phyloP scores from a whole-genome alignment of 1,140 invertebrate species.

The Bombus huntii region DNA sequence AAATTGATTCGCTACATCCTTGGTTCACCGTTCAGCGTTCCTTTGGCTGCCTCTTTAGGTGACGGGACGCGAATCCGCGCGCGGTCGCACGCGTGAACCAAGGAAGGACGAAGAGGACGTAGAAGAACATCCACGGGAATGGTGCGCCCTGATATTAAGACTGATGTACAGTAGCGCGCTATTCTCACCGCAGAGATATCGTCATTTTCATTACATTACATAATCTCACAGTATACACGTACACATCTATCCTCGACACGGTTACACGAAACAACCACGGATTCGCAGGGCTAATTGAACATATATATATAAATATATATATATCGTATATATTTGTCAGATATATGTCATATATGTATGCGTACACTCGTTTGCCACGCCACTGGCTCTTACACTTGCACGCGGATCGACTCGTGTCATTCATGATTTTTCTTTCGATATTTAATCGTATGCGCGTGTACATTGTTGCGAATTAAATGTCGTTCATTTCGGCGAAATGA shows the following conservation, averaged over 20 bases:
- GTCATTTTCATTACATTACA: slow-evolving; percentile 64
- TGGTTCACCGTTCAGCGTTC: not conserved
- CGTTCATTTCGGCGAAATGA: slow-evolving; percentile 17
- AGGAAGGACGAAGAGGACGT: slow-evolving; percentile 10
- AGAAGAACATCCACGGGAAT: slow-evolving; percentile 77
- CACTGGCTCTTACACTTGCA: slow-evolving; percentile 58
- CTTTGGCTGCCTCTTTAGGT: not conserved
- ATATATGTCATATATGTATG: slow-evolving; percentile 71
- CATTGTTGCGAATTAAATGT: slow-evolving; percentile 5
- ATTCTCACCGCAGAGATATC: slow-evolving; percentile 73
- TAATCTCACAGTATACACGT: slow-evolving; percentile 17
- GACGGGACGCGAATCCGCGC: not conserved
- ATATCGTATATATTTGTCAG: slow-evolving; percentile 68
- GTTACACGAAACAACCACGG: slow-evolving; percentile 49
- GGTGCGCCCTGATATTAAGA: slow-evolving; percentile 83
- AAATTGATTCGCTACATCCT: not conserved
- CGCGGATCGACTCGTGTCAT: not conserved
- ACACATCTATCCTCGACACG: slow-evolving; percentile 26
- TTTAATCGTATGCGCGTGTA: slow-evolving; percentile 11
- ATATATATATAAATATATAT: slow-evolving; percentile 70
- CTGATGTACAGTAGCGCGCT: slow-evolving; percentile 83
- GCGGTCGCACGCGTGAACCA: not conserved
- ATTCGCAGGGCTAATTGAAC: slow-evolving; percentile 70
- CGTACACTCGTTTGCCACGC: slow-evolving; percentile 63
- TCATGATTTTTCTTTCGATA: not conserved